Evolutionary conservation across 1,140 invertebrate species (phyloP), one percentile per base, ranked within the genome.

Genomic region (Drosophila busckii): DNA sequence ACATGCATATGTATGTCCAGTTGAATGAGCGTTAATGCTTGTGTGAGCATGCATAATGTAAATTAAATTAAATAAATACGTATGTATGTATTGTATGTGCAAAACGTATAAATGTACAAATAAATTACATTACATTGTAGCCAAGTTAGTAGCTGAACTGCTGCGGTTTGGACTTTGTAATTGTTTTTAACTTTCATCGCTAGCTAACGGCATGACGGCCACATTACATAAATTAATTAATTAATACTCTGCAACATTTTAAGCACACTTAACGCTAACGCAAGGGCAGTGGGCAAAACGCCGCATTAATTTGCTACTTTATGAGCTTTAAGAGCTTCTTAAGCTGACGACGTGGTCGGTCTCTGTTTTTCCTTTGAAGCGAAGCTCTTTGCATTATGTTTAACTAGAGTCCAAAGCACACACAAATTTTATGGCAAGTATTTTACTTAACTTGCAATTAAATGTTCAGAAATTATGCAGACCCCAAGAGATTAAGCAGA

Each of bases 161-260:
- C 23, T 48, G 37, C 22, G 45, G 59, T 48, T 64, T 49, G 22
- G 58, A 53, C 34, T 49, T 54, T 52, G 41, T 56, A 73, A 75
- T 64, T 60, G 64, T 54, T 59, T 70, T 67, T 63, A 67, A 58
- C 42, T 50, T 48, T 49, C 44, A 25, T 28, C 29, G 52, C 44
- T 54, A 34, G 22, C 49, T 10, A 23, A 22, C 38, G 40, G 52
- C 25, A 16, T n/a, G n/a, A n/a, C n/a, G n/a, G 37, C 29, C 40
- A 54, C 62, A 70, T 70, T 78, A 56, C 70, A 63, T 55, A 54
- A 70, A 78, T 78, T 78, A 70, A 78, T 67, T 67, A 25, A 76
- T 63, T 78, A n/a, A 35, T 45, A 23, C 17, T 34, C 32, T 35
- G 29, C 31, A 40, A 55, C 54, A 68, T 59, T 64, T 68, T 45